phyloP scores from a whole-genome alignment of 2,888 invertebrate species.

The Macaria notata region DNA sequence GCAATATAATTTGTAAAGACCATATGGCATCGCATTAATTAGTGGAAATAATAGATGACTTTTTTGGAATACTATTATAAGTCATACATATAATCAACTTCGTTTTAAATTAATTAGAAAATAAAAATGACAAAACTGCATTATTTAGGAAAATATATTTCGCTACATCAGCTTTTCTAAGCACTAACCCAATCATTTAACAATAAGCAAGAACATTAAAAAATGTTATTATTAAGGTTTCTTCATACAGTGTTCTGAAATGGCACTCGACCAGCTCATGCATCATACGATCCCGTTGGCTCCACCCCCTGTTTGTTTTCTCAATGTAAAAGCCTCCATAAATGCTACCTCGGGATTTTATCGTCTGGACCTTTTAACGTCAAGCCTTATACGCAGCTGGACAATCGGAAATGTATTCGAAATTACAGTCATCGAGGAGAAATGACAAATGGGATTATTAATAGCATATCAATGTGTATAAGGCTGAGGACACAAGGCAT shows the following conservation, averaged over 20 bases:
- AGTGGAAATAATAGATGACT: no score
- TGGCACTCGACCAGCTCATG: conserved; percentile 5
- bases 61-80: no score
- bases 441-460: conserved; percentile 21
- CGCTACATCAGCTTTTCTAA: no score
- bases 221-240: conserved; percentile 1
- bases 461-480: conserved; percentile 14
- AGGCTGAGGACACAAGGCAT: not conserved
- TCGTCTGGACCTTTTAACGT: conserved; percentile 60
- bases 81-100: no score
- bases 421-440: conserved; percentile 26
- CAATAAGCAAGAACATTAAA: conserved; percentile 2
- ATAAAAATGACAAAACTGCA: no score
- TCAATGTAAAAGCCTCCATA: conserved; percentile 45
- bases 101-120: no score
- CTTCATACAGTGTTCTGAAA: conserved; percentile 7
- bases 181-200: no score
- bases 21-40: no score
- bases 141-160: no score
- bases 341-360: conserved; percentile 54
- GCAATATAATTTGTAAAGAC: no score
- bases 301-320: conserved; percentile 55
- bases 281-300: conserved; percentile 36
- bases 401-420: conserved; percentile 32
- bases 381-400: conserved; percentile 53